Conservation (phyloP, 2,113 vertebrate genomes). For the Myotis davidii region DNA sequence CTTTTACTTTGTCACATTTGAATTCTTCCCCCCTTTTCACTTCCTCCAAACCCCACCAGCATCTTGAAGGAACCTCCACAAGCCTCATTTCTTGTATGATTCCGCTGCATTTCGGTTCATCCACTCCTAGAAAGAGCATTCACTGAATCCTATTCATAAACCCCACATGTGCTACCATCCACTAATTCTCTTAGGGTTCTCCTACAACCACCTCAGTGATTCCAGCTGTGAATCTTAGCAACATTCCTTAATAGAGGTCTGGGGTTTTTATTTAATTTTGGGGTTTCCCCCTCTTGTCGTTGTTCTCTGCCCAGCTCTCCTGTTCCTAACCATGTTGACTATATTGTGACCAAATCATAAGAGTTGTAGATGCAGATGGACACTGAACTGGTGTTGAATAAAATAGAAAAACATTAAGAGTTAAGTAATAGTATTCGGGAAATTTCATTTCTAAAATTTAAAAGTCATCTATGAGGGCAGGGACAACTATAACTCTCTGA, state of each 20-base stretch:
- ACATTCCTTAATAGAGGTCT: background rate
- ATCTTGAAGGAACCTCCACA: background rate
- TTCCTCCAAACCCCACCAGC: background rate
- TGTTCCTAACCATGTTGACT: background rate
- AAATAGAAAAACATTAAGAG: background rate
- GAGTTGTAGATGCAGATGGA: background rate
- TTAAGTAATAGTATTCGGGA: background rate
- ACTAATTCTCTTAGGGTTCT: background rate
- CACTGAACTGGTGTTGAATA: background rate
- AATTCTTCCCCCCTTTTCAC: background rate
- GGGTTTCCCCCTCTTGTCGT: fast-evolving
- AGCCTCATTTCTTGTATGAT: background rate
- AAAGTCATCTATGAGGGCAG: background rate
- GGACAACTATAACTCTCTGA: background rate
- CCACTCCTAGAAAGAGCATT: background rate
- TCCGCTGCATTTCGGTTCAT: background rate
- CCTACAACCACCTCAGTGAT: background rate
- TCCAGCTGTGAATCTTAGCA: background rate
- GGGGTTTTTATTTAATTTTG: background rate
- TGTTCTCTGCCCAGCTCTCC: background rate
- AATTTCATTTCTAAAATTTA: slow-evolving; percentile 18
- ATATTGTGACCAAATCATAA: background rate
- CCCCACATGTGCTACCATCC: fast-evolving
- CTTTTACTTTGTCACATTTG: background rate
- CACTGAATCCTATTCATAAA: background rate